phyloP scores from a whole-genome alignment of 2,888 invertebrate species.

The Colletes collaris region DNA sequence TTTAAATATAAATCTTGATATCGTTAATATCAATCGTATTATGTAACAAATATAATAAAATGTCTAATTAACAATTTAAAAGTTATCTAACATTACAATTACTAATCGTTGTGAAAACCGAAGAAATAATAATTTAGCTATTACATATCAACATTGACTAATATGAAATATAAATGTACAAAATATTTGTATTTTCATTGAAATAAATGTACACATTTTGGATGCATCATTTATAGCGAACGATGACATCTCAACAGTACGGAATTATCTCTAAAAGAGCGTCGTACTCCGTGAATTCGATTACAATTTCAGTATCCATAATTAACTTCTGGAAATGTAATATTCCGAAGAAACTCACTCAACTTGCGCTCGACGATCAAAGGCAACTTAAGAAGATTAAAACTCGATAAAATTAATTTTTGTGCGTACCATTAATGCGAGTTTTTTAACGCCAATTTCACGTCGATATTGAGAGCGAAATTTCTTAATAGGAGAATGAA shows the following conservation, averaged over 20 bases:
- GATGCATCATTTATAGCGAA: background rate
- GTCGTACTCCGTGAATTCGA: background rate
- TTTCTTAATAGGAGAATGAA: background rate
- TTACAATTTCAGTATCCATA: slow-evolving; percentile 11
- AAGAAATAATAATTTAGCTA: no score
- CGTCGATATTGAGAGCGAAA: background rate
- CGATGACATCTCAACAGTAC: background rate
- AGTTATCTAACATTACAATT: no score
- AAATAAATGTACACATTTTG: no score
- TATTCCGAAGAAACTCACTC: slow-evolving; percentile 15
- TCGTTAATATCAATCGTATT: no score
- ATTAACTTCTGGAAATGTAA: slow-evolving; percentile 18
- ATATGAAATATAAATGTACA: no score
- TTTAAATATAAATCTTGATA: no score
- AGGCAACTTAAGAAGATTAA: slow-evolving; percentile 12
- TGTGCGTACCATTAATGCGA: no score
- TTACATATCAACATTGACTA: no score
- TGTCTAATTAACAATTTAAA: no score
- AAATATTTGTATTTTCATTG: no score
- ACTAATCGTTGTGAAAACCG: no score
- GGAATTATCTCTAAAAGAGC: background rate
- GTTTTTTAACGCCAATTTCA: background rate
- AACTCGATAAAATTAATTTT: slow-evolving; percentile 5
- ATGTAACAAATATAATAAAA: no score
- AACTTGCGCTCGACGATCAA: slow-evolving; percentile 1